Conservation (phyloP, 1,140 invertebrate species). For the Drosophila littoralis region DNA sequence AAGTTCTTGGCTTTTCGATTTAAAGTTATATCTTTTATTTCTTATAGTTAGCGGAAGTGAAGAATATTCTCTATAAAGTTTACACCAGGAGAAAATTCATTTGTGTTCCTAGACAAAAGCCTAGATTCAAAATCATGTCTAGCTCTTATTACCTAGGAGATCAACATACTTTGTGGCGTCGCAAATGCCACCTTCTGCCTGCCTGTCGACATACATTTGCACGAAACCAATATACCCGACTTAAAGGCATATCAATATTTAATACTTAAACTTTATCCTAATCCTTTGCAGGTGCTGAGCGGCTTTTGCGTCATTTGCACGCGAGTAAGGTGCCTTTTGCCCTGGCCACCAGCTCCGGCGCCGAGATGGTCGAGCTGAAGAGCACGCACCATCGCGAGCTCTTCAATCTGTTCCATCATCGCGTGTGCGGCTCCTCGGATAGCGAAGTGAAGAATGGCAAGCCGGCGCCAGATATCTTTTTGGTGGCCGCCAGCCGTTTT, state of each 20-base stretch:
- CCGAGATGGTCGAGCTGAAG: constrained; percentile 92
- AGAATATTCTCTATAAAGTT: too few relatives aligned
- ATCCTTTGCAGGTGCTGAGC: constrained; percentile 89
- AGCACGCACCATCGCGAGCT: constrained; percentile 89
- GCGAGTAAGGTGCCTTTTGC: constrained; percentile 92
- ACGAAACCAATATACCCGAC: not conserved
- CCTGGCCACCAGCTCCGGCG: constrained; percentile 94
- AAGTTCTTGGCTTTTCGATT: too few relatives aligned
- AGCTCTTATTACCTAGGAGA: too few relatives aligned
- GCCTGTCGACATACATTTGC: not conserved
- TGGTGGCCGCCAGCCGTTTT: constrained; percentile 93
- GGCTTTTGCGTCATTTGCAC: constrained; percentile 91
- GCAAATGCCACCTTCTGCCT: too few relatives aligned
- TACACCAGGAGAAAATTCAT: too few relatives aligned
- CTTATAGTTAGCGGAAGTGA: too few relatives aligned
- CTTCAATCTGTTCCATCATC: constrained; percentile 91
- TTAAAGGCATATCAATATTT: too few relatives aligned
- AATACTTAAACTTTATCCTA: not conserved
- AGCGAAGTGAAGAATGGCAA: constrained; percentile 95
- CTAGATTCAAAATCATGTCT: too few relatives aligned
- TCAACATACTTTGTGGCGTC: too few relatives aligned
- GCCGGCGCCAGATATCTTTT: constrained; percentile 96
- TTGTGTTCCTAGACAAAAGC: too few relatives aligned
- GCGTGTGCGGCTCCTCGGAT: constrained; percentile 94
- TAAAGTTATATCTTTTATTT: too few relatives aligned